A percentile compares a stretch with the other conserved stretches of the same genome.
phyloP scores from a whole-genome alignment of 2,113 vertebrate species.

The Protobothrops mucrosquamatus region DNA sequence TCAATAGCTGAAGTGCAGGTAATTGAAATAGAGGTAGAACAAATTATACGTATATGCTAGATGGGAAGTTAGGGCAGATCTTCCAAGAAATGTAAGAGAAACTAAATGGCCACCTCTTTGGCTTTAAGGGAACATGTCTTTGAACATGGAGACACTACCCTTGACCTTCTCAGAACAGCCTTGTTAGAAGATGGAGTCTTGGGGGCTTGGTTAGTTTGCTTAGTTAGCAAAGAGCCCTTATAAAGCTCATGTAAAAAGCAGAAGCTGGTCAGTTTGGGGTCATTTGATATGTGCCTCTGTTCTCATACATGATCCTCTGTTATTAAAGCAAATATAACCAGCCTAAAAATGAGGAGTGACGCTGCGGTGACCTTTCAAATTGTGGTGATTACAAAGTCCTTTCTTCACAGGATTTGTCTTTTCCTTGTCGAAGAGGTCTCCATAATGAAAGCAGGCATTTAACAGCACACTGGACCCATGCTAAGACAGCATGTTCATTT shows the following conservation, averaged over 20 bases:
- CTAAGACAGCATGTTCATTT: neutral
- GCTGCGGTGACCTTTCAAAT: rapidly evolving
- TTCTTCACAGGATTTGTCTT: neutral
- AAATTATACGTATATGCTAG: neutral
- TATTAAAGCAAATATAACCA: neutral
- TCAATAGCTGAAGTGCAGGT: neutral
- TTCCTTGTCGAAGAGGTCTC: neutral
- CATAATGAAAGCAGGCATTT: neutral
- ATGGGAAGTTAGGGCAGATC: neutral
- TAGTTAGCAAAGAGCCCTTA: neutral
- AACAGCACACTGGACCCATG: rapidly evolving
- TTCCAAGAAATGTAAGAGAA: neutral
- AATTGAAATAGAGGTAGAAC: neutral
- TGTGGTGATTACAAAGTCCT: rapidly evolving
- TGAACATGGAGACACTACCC: neutral
- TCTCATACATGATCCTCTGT: neutral
- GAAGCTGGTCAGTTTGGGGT: neutral
- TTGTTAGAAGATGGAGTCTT: neutral
- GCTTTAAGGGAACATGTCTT: neutral
- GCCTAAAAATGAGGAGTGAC: neutral
- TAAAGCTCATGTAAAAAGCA: neutral
- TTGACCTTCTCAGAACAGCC: neutral
- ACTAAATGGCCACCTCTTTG: neutral
- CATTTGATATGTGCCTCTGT: neutral
- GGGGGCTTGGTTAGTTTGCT: neutral